Percentiles rank a stretch among this genome's conserved stretches.
phyloP scores from a whole-genome alignment of 2,797 vertebrate species.

The Anabacerthia variegaticeps region DNA sequence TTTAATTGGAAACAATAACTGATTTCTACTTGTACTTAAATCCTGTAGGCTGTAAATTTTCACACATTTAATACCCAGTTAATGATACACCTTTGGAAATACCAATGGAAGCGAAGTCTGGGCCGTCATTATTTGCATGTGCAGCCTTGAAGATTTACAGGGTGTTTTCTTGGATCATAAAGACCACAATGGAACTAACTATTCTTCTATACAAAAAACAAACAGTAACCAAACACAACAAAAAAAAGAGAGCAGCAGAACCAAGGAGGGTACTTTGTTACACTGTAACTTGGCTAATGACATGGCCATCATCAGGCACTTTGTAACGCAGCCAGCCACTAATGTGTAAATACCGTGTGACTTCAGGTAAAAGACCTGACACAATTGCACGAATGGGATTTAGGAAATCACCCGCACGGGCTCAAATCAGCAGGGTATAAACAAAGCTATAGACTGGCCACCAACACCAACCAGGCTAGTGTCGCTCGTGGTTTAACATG shows the following conservation, averaged over 20 bases:
- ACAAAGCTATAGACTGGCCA: too few relatives aligned
- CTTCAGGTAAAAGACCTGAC: neutral
- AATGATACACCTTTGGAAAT: neutral
- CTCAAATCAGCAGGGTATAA: neutral
- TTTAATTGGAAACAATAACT: conserved; percentile 54
- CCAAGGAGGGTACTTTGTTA: too few relatives aligned
- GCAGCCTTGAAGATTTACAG: neutral
- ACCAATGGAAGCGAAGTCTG: neutral
- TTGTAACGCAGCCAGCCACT: neutral
- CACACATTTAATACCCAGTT: conserved; percentile 10
- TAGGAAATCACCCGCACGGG: neutral
- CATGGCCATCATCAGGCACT: rapidly evolving
- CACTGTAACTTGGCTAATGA: neutral
- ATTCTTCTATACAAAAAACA: too few relatives aligned
- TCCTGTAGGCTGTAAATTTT: conserved; percentile 23
- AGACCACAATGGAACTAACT: neutral
- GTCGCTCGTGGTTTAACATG: neutral
- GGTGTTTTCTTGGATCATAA: neutral
- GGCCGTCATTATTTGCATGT: neutral
- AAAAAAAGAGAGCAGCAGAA: neutral
- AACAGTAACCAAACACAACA: neutral
- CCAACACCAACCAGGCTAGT: rapidly evolving
- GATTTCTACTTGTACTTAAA: conserved; percentile 47
- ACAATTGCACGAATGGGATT: neutral
- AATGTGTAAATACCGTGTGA: rapidly evolving